Evolutionary conservation across 2,888 invertebrate genomes (phyloP).

Genomic region (Osmoderma eremita): DNA sequence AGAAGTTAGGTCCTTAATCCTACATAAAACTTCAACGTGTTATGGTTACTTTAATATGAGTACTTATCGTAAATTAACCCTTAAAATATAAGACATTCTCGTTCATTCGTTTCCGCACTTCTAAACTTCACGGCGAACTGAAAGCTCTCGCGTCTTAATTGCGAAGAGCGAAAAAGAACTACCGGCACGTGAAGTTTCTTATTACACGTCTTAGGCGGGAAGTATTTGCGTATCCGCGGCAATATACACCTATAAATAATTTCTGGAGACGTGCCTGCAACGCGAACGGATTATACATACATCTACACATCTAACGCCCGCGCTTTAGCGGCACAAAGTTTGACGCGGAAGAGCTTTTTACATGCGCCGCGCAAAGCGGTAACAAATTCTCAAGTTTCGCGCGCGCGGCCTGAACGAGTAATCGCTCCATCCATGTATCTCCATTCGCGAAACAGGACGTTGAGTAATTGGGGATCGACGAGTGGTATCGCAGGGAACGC

Average conservation of each 20-base stretch:
- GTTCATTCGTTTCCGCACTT: too few relatives aligned
- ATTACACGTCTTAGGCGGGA: too few relatives aligned
- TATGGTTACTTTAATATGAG: too few relatives aligned
- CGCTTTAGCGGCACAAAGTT: conserved; percentile 1
- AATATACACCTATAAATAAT: conserved; percentile 11
- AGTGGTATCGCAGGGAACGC: conserved; percentile 56
- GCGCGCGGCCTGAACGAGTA: conserved; percentile 39
- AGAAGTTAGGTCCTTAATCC: too few relatives aligned
- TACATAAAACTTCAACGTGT: too few relatives aligned
- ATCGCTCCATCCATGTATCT: conserved; percentile 49
- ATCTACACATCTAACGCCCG: background rate
- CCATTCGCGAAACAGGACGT: conserved; percentile 54
- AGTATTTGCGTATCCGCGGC: background rate
- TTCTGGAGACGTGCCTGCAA: background rate
- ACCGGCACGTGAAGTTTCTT: too few relatives aligned
- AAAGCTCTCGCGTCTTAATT: too few relatives aligned
- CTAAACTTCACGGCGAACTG: too few relatives aligned
- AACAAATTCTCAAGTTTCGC: conserved; percentile 34
- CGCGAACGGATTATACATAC: conserved; percentile 5
- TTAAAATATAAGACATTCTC: too few relatives aligned
- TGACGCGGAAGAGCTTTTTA: background rate
- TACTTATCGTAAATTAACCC: too few relatives aligned
- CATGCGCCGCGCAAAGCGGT: background rate
- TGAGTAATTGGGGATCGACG: conserved; percentile 59
- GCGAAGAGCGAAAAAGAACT: too few relatives aligned